Base-by-base conservation (phyloP, 2,113 vertebrate genomes). In the Pelecanus crispus region DNA sequence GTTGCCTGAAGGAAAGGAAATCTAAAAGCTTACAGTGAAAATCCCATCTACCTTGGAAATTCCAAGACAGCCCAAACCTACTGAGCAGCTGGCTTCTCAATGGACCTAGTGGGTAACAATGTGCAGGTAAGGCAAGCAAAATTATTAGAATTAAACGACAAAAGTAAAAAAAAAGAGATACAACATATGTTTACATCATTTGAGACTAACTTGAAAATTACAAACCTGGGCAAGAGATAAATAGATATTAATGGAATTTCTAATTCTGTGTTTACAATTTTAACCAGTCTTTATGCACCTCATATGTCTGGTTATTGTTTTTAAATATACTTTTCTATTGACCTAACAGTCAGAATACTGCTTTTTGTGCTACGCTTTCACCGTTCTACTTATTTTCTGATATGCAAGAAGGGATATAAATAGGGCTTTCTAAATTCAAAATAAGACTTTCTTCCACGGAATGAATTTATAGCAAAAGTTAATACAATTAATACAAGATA, bases 21-120 rank as follows among this genome's bases (percentile, higher is more conserved):
- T 56, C 6, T 44, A 65, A 65, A 88, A 87, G 65, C 70, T 90
- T 90, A 67, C 79, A 55, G 50, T 85, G 62, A 73, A 65, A 86
- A 92, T 47, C 85, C 53, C 66, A 91, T 92, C 81, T 84, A 87
- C 55, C 22, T 59, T 28, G 24, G 65, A 77, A 96, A 93, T 95
- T 90, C 53, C 88, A 81, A 74, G 56, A 49, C 53, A 94, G 77
- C 85, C 65, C 62, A 82, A 79, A 86, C 56, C 83, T 77, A 73
- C 65, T 34, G 53, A 97, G 79, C 86, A 88, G 82, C 62, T 96
- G 62, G 49, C 74, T 84, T 82, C 92, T 93, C 92, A 81, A 52
- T n/a, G 47, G 66, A 91, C 25, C 73, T 81, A 62, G 65, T 81
- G 95, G 66, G 82, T 94, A 93, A 73, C 74, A 63, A 73, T 10